Evolutionary conservation across 1,140 invertebrate species (phyloP).

Genomic region (Chelonus insularis): DNA sequence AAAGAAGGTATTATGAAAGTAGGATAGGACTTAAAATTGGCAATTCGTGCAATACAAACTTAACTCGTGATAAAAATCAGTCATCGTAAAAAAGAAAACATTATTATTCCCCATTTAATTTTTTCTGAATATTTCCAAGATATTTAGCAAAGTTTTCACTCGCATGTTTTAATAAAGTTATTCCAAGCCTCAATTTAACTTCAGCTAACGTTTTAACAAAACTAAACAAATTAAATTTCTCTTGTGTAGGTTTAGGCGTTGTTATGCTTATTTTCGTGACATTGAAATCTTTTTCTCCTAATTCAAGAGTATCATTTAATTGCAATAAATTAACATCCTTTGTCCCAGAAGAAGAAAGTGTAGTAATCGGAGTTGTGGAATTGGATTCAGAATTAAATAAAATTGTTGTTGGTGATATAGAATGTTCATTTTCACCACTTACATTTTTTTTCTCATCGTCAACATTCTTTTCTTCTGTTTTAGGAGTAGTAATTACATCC

Average conservation of each 20-base stretch:
- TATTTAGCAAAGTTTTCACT: conserved; percentile 61
- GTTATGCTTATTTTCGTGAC: neutral
- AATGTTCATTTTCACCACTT: neutral
- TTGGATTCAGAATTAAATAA: too few species aligned
- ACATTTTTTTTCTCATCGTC: too few species aligned
- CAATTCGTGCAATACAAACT: conserved; percentile 1
- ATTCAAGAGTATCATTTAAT: too few species aligned
- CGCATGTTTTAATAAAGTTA: conserved; percentile 59
- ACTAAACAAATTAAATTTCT: conserved; percentile 52
- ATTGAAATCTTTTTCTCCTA: conserved; percentile 22
- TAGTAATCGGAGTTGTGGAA: neutral
- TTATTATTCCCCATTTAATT: conserved; percentile 55
- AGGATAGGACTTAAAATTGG: conserved; percentile 9
- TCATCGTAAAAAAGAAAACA: neutral
- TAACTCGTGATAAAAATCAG: neutral
- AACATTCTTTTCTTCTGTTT: too few species aligned
- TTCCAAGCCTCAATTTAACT: conserved; percentile 58
- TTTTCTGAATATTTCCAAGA: conserved; percentile 58
- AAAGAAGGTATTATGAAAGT: neutral
- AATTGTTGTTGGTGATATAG: neutral
- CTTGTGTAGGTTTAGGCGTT: conserved; percentile 35
- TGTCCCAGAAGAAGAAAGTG: conserved; percentile 12
- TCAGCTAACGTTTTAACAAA: conserved; percentile 59
- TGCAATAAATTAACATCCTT: conserved; percentile 8
- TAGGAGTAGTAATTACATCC: too few species aligned